Base-by-base conservation (phyloP, 1,140 invertebrate genomes). In the Habropoda laboriosa region DNA sequence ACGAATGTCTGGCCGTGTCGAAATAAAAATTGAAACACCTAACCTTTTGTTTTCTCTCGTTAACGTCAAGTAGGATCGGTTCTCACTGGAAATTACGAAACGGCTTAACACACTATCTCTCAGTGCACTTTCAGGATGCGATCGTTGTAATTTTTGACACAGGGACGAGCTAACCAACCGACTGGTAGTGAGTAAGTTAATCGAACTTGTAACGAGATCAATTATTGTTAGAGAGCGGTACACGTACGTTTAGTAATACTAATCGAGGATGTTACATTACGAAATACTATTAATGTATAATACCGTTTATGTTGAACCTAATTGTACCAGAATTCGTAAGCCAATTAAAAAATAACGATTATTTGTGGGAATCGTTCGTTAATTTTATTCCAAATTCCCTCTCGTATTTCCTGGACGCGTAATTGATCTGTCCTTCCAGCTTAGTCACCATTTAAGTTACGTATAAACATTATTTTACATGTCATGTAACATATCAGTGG, bases 291-390 rank as follows among this genome's bases (percentile, higher is more conserved):
- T 79, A 72, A 82, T 88, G 83, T 89, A 88, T 85, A 87, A 81
- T 79, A 76, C 80, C 73, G 67, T 86, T 87, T 87, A 79, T 80
- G 86, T 88, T 87, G 78, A 75, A 86, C 71, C 76, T 68, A 84
- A 87, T 89, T 88, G 88, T 89, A 89, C 79, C 81, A 87, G 82
- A 87, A 86, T 89, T 88, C 86, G 55, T 88, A 88, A 85, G 71
- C 47, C 76, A 87, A 81, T 88, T 86, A 88, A 85, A 85, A 63
- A 79, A 80, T 80, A 88, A 79, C 45, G 70, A 88, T 83, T 81
- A 85, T 80, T 87, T 83, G 83, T 87, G 83, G 68, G 76, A 88
- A 71, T 35, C 4, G 63, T 12, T 49, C 42, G 1, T 18, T 6
- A 21, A 32, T 45, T 71, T 38, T 67, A 71, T 72, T 60, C 38